Percentiles rank a stretch among this genome's conserved stretches.
phyloP scores from a whole-genome alignment of 2,888 invertebrate genomes.

The Enchytraeus crypticus region DNA sequence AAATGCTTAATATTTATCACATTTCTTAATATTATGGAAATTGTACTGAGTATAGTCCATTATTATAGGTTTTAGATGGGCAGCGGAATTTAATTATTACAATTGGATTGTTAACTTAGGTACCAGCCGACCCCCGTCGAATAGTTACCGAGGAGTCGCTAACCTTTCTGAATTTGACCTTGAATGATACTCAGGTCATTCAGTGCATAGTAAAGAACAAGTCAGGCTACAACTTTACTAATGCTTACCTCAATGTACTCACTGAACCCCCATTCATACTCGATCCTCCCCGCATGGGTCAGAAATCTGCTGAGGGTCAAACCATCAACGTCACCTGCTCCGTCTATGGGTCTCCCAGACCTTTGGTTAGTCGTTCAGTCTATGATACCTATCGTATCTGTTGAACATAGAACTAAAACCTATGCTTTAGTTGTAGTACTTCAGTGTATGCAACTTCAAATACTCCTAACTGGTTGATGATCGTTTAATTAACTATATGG shows the following conservation, averaged over 20 bases:
- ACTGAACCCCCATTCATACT: slow-evolving; percentile 80
- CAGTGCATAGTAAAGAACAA: slow-evolving; percentile 98
- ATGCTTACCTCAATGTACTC: slow-evolving; percentile 90
- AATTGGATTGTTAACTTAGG: too few species aligned
- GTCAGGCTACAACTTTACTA: slow-evolving; percentile 94
- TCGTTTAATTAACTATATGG: too few species aligned
- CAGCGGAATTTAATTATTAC: too few species aligned
- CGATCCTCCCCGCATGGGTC: slow-evolving; percentile 59
- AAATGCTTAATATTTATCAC: too few species aligned
- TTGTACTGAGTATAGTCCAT: too few species aligned
- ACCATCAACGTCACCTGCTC: slow-evolving; percentile 57
- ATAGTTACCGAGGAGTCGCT: slow-evolving; percentile 57
- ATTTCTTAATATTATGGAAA: too few species aligned
- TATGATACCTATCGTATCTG: too few species aligned
- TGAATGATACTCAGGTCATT: slow-evolving; percentile 65
- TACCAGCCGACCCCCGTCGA: slow-evolving; percentile 18
- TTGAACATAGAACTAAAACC: too few species aligned
- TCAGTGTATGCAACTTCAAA: too few species aligned
- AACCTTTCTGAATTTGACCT: slow-evolving; percentile 66
- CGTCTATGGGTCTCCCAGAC: slow-evolving; percentile 91
- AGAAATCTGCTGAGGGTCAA: slow-evolving; percentile 41
- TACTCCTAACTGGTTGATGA: too few species aligned
- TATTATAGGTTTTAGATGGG: too few species aligned
- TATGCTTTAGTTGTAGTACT: too few species aligned
- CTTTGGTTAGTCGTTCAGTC: slow-evolving; percentile 61